phyloP scores from a whole-genome alignment of 2,888 invertebrate species.

The Neoscelio sp. region DNA sequence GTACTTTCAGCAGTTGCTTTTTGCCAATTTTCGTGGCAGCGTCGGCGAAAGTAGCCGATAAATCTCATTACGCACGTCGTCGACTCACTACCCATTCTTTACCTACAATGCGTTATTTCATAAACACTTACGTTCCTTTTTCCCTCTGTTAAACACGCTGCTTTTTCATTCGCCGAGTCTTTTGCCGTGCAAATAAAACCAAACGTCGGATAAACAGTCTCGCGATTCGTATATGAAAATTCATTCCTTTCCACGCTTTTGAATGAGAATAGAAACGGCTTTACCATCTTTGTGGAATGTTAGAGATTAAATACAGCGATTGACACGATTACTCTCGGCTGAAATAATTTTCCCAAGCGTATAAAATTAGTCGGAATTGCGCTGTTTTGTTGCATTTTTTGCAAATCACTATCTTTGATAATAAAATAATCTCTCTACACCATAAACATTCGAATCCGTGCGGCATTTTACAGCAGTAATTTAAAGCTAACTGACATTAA shows the following conservation, averaged over 20 bases:
- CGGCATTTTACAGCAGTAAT: slow-evolving; percentile 14
- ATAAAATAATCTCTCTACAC: background rate
- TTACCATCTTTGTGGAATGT: background rate
- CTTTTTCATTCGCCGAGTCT: slow-evolving; percentile 27
- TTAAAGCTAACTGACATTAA: slow-evolving; percentile 16
- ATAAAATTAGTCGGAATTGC: background rate
- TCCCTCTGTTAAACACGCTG: slow-evolving; percentile 30
- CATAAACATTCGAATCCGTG: slow-evolving; percentile 4
- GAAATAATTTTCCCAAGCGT: too few species aligned
- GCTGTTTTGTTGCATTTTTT: background rate
- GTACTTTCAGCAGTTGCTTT: slow-evolving; percentile 62
- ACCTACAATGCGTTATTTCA: slow-evolving; percentile 42
- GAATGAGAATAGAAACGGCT: background rate
- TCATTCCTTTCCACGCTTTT: slow-evolving; percentile 1
- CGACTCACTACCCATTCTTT: slow-evolving; percentile 55
- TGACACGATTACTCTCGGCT: too few species aligned
- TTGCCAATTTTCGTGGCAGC: slow-evolving; percentile 59
- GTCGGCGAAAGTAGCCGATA: slow-evolving; percentile 60
- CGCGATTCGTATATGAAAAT: slow-evolving; percentile 3
- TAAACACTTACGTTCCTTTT: slow-evolving; percentile 40
- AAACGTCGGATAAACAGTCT: background rate
- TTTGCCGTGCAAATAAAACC: slow-evolving; percentile 5
- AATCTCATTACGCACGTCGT: slow-evolving; percentile 66
- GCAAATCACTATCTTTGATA: too few species aligned
- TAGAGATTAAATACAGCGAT: too few species aligned